Conservation (phyloP, 2,888 invertebrate genomes). For the Automeris io region DNA sequence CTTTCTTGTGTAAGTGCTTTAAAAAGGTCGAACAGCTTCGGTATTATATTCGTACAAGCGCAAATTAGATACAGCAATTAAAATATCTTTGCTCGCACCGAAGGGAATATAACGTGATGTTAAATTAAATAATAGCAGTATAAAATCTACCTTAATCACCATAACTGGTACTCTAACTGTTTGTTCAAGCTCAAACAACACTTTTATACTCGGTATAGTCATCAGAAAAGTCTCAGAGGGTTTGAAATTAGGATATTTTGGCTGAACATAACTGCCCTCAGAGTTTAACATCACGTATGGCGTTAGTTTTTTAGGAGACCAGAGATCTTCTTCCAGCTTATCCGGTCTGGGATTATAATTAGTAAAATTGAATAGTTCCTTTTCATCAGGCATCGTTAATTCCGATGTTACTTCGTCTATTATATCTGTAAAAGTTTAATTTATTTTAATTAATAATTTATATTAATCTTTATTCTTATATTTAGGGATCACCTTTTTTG, state of each 20-base stretch:
- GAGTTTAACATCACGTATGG: conserved; percentile 39
- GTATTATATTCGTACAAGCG: too few relatives aligned
- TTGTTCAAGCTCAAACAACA: conserved; percentile 81
- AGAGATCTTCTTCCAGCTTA: conserved; percentile 78
- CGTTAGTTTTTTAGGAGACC: conserved; percentile 82
- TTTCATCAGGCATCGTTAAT: conserved; percentile 59
- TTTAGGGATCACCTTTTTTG: too few relatives aligned
- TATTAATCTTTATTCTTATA: too few relatives aligned
- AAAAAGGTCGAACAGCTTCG: too few relatives aligned
- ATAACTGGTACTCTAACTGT: conserved; percentile 51
- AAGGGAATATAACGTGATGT: too few relatives aligned
- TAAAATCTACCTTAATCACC: conserved; percentile 44
- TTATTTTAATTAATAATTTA: not conserved
- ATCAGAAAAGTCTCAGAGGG: conserved; percentile 72
- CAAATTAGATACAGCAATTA: too few relatives aligned
- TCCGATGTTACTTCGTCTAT: conserved; percentile 63
- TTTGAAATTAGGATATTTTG: conserved; percentile 50
- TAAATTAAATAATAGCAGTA: too few relatives aligned
- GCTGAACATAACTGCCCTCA: conserved; percentile 50
- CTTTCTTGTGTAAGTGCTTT: too few relatives aligned
- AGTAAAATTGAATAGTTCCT: conserved; percentile 66
- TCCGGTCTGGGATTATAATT: conserved; percentile 52
- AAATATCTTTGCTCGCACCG: too few relatives aligned
- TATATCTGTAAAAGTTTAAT: conserved; percentile 49
- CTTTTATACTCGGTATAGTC: conserved; percentile 75